phyloP scores from a whole-genome alignment of 2,888 invertebrate genomes.

The Sepiola atlantica region DNA sequence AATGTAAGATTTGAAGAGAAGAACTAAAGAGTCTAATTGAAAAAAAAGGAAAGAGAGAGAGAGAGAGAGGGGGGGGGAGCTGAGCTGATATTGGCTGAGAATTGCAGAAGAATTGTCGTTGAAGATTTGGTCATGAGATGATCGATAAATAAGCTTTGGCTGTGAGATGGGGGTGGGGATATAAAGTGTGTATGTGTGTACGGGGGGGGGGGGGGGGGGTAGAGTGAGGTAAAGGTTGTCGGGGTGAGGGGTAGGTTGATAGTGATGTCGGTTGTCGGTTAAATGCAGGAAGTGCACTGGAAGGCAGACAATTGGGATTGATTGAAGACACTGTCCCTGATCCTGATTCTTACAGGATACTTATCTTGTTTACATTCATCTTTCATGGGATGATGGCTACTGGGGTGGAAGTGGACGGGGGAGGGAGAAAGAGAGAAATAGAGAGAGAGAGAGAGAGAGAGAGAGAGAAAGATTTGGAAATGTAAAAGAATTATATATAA shows the following conservation, averaged over 20 bases:
- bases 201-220: background rate
- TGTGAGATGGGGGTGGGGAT: background rate
- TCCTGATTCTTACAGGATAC: constrained; percentile 32
- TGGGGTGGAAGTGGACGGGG: background rate
- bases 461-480: background rate
- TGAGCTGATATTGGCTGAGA: background rate
- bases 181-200: no score
- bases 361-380: constrained; percentile 1
- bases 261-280: background rate
- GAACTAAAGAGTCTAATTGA: no score
- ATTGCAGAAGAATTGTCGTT: constrained; percentile 11
- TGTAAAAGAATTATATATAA: background rate
- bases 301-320: constrained; percentile 32
- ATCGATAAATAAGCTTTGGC: constrained; percentile 18
- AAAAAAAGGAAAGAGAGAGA: background rate
- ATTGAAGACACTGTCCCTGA: constrained; percentile 32
- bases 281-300: constrained; percentile 32
- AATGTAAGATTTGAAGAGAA: background rate
- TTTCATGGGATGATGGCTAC: constrained; percentile 32
- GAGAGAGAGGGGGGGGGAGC: background rate
- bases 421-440: background rate
- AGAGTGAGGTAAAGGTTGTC: background rate
- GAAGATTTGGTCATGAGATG: constrained; percentile 18
- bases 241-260: background rate
- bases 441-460: background rate